Base-by-base conservation (phyloP, 2,888 invertebrate genomes). In the Allophyes oxyacanthae region DNA sequence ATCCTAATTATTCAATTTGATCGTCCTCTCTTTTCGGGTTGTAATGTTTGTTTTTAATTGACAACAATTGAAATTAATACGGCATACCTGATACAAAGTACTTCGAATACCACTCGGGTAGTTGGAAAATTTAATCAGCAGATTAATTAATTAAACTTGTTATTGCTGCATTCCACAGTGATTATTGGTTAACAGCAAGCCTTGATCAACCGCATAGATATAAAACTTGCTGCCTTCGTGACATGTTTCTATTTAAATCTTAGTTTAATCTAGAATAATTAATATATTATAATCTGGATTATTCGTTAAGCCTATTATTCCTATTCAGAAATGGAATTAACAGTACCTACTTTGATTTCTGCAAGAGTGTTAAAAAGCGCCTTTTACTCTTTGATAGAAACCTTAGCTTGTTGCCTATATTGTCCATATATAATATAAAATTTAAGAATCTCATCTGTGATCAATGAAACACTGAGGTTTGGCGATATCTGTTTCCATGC, bases 171-270 rank as follows among this genome's bases (percentile, higher is more conserved):
- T 68, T 68, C 51, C 48, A 41, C 15, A 7, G 37, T 20, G 30
- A 34, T 50, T 48, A 64, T 56, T 41, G 32, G 26, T 51, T 40
- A 40, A 34, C 28, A 34, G 32, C 30, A 44, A 57, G 41, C 33
- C 38, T 49, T 45, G 71, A 65, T 65, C 36, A 48, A 6, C 41
- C 0, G 41, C 11, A 11, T 34, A 34, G 66, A 66, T 71, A 58
- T n/a, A 13, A 26, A 55, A 50, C 51, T 42, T 59, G 49, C 13
- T 26, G 25, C 40, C 40, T 44, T 34, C 11, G 26, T 51, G 32
- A 51, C 26, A 46, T 6, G 32, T 48, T 32, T 42, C 20, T 52
- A 50, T 53, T 55, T 40, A 48, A 46, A 42, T 32, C 32, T 49
- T 28, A 41, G 15, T 55, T 44, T 20, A 44, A 55, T 66, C 44